phyloP scores from a whole-genome alignment of 2,888 invertebrate genomes.

The Rhorus exstirpatorius region DNA sequence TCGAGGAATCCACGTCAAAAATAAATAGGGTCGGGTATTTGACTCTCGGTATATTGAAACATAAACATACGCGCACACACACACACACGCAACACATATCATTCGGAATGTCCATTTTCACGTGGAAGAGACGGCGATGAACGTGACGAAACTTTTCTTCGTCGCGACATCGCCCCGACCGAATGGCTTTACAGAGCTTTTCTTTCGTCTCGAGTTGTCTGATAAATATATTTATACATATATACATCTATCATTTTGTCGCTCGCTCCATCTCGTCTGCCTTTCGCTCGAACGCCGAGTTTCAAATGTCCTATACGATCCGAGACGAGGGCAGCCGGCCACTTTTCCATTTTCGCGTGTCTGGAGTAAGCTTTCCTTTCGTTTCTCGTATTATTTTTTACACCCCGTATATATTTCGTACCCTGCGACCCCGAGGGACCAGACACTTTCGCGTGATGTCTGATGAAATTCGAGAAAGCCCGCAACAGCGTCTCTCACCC shows the following conservation, averaged over 20 bases:
- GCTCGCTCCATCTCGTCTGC: conserved; percentile 28
- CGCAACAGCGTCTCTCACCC: neutral
- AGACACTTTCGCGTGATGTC: neutral
- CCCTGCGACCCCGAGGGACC: neutral
- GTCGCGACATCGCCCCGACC: conserved; percentile 23
- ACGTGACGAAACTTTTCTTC: conserved; percentile 52
- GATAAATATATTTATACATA: conserved; percentile 19
- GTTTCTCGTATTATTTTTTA: conserved; percentile 31
- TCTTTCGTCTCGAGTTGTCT: conserved; percentile 19
- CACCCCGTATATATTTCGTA: neutral
- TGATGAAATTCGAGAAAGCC: conserved; percentile 19
- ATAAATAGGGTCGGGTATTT: conserved; percentile 42
- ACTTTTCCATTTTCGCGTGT: conserved; percentile 50
- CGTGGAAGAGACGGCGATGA: conserved; percentile 18
- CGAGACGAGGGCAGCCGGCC: conserved; percentile 32
- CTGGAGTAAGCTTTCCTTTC: conserved; percentile 17
- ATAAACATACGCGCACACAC: neutral
- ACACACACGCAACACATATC: neutral
- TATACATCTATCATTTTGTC: conserved; percentile 14
- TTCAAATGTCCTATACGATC: conserved; percentile 40
- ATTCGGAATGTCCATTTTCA: neutral
- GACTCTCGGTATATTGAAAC: conserved; percentile 40
- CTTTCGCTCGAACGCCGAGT: conserved; percentile 27
- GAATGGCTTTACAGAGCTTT: conserved; percentile 39
- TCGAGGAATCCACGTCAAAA: conserved; percentile 31